phyloP scores from a whole-genome alignment of 2,797 vertebrate species.

The Danio choprae region DNA sequence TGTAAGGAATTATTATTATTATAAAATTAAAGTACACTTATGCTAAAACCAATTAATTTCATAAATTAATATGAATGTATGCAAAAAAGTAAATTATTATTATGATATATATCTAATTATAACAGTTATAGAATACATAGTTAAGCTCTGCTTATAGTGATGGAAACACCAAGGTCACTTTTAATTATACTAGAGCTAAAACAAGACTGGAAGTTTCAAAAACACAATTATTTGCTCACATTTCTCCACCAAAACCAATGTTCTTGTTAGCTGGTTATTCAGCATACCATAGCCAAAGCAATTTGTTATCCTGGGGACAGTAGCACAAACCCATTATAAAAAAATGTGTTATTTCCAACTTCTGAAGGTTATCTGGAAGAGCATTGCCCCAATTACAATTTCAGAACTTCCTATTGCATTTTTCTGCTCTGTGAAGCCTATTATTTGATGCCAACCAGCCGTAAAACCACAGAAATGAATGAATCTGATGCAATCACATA shows the following conservation, averaged over 20 bases:
- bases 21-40: too few relatives aligned
- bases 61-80: too few relatives aligned
- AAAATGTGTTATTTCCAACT: constrained; percentile 31
- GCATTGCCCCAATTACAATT: constrained; percentile 57
- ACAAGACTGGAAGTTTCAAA: neutral
- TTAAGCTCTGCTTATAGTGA: neutral
- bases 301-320: constrained; percentile 33
- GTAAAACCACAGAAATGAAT: constrained; percentile 57
- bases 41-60: too few relatives aligned
- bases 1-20: too few relatives aligned
- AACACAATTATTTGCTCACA: constrained; percentile 1
- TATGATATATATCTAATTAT: too few relatives aligned
- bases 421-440: constrained; percentile 65
- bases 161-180: neutral
- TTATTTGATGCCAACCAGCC: constrained; percentile 67
- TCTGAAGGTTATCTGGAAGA: constrained; percentile 59
- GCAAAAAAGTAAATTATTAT: too few relatives aligned
- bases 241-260: constrained; percentile 2
- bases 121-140: too few relatives aligned
- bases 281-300: constrained; percentile 27
- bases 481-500: constrained; percentile 34
- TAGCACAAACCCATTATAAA: constrained; percentile 47
- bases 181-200: neutral
- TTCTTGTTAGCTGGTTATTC: constrained; percentile 32
- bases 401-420: constrained; percentile 67